Conservation (phyloP, 92 coral and sea anemone species). For the Phenganax stokvisi region DNA sequence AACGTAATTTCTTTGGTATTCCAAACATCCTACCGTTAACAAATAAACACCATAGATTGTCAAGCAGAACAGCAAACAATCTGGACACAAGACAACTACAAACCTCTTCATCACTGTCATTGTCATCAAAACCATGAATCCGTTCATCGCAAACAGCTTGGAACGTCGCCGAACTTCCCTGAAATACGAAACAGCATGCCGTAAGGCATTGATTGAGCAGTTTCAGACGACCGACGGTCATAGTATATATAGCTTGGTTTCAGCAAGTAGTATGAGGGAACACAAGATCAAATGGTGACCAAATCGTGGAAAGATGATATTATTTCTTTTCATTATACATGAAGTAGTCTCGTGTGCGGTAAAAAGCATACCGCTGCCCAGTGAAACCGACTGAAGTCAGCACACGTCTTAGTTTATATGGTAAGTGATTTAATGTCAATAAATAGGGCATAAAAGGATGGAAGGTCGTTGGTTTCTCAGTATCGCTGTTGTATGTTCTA, state of each 20-base stretch:
- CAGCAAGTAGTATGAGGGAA: no score
- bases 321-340: no score
- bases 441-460: background rate
- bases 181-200: constrained; percentile 5
- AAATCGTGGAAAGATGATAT: no score
- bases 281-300: no score
- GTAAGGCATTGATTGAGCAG: no score
- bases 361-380: no score
- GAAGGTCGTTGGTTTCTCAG: background rate
- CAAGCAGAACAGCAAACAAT: background rate
- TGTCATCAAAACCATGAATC: constrained; percentile 93
- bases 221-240: no score
- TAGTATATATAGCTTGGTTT: no score
- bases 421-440: no score
- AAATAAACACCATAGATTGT: background rate
- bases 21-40: constrained; percentile 74
- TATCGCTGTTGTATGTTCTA: background rate
- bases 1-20: constrained; percentile 88
- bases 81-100: background rate
- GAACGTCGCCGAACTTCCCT: constrained; percentile 82
- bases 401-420: no score
- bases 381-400: no score
- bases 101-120: constrained; percentile 99
- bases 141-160: constrained; percentile 93
- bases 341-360: no score